Evolutionary conservation across 2,888 invertebrate species (phyloP).

Genomic region (Silvanus unidentatus): DNA sequence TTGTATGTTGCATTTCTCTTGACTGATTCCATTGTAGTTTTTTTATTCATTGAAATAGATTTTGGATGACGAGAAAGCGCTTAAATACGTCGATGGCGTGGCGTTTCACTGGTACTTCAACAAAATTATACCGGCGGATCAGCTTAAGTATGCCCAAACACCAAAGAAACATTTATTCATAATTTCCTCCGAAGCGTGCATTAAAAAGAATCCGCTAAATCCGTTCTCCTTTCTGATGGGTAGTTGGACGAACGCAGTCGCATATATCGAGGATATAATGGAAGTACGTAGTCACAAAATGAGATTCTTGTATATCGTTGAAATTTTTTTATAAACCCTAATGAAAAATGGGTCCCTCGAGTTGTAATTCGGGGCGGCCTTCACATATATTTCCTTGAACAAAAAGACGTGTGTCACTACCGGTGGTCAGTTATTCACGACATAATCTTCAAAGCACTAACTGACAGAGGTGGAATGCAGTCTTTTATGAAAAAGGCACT

Average conservation of each 20-base stretch:
- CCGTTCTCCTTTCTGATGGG: constrained; percentile 44
- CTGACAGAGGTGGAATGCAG: too few species aligned
- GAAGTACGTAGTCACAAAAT: constrained; percentile 38
- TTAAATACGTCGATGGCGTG: constrained; percentile 63
- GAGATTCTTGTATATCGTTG: neutral
- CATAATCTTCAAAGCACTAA: too few species aligned
- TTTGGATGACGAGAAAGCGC: constrained; percentile 38
- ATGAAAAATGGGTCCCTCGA: too few species aligned
- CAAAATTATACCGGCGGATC: constrained; percentile 49
- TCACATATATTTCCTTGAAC: too few species aligned
- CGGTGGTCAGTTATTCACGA: too few species aligned
- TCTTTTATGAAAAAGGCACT: too few species aligned
- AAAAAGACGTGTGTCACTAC: too few species aligned
- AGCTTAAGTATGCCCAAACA: constrained; percentile 56
- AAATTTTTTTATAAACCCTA: neutral
- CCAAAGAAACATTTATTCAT: constrained; percentile 64
- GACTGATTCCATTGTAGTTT: constrained; percentile 23
- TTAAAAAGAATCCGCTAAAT: constrained; percentile 21
- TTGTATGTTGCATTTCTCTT: neutral
- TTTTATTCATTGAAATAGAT: too few species aligned
- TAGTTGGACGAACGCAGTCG: constrained; percentile 67
- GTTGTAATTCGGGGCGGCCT: too few species aligned
- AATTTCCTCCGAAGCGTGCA: constrained; percentile 73
- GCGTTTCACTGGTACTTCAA: constrained; percentile 80
- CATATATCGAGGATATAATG: constrained; percentile 56